These are phyloP conservation scores for Druon quercuslanigerum DNA, from an alignment of 1,140 invertebrate genomes.

Conservation along the genomic window DNA sequence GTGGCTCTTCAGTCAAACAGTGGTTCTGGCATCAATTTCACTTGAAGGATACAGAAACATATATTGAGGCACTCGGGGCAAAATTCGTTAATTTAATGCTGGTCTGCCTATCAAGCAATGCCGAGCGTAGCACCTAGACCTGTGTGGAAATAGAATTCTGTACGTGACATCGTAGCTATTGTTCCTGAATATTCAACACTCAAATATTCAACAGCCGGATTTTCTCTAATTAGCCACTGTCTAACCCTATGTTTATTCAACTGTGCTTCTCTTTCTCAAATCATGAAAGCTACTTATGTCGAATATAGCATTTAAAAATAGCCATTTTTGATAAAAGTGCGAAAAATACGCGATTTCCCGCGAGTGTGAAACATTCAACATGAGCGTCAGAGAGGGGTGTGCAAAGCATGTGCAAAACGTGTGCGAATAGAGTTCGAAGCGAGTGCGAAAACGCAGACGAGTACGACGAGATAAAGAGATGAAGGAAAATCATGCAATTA, in stretches of 20 bases:
- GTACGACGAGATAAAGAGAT: too few species aligned
- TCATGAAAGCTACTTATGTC: too few species aligned
- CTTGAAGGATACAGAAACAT: background rate
- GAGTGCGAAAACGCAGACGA: too few species aligned
- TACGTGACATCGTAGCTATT: background rate
- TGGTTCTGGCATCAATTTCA: background rate
- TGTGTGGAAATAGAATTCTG: constrained; percentile 13
- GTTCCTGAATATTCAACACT: constrained; percentile 15
- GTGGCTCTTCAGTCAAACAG: background rate
- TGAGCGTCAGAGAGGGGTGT: too few species aligned
- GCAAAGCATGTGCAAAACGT: too few species aligned
- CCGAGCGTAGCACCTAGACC: background rate
- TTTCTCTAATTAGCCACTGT: background rate
- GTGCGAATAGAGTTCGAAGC: too few species aligned
- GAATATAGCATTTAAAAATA: too few species aligned
- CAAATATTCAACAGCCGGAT: constrained; percentile 7
- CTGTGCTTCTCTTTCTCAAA: background rate
- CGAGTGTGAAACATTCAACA: too few species aligned
- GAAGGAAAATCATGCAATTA: too few species aligned
- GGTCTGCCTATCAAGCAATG: background rate
- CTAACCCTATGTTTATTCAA: background rate
- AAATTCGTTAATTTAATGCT: background rate
- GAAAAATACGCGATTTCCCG: too few species aligned
- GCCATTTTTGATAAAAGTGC: too few species aligned
- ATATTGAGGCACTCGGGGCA: background rate